These are phyloP conservation scores for Chrysotoxum bicinctum DNA, from an alignment of 2,888 invertebrate genomes.

Conservation along the genomic window DNA sequence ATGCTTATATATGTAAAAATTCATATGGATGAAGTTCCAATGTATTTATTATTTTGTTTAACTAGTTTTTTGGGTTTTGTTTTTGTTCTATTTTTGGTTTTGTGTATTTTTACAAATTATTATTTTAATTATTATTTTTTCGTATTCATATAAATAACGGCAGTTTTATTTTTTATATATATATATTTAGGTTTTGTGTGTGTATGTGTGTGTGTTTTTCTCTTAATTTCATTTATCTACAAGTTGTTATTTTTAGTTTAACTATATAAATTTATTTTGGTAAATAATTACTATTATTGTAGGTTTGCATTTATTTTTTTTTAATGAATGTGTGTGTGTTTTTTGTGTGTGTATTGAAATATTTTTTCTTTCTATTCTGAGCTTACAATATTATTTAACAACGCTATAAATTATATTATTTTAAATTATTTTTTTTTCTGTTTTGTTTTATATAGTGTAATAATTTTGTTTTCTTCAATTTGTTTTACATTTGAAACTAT, in stretches of 20 bases:
- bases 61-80: slow-evolving; percentile 25
- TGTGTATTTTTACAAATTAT: slow-evolving; percentile 16
- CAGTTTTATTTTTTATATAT: slow-evolving; percentile 63
- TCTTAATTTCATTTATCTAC: slow-evolving; percentile 72
- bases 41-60: slow-evolving; percentile 57
- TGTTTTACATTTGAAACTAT: slow-evolving; percentile 74
- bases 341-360: slow-evolving; percentile 22
- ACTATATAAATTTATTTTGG: slow-evolving; percentile 71
- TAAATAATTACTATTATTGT: slow-evolving; percentile 73
- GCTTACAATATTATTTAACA: slow-evolving; percentile 73
- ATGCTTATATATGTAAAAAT: slow-evolving; percentile 59
- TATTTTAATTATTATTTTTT: slow-evolving; percentile 61
- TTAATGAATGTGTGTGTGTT: slow-evolving; percentile 54
- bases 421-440: slow-evolving; percentile 62
- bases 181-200: slow-evolving; percentile 56
- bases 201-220: slow-evolving; percentile 14
- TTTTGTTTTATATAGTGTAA: slow-evolving; percentile 73
- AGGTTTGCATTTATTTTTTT: slow-evolving; percentile 41
- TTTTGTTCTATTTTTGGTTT: slow-evolving; percentile 2
- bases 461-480: slow-evolving; percentile 21
- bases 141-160: slow-evolving; percentile 73
- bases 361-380: slow-evolving; percentile 27
- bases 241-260: slow-evolving; percentile 58
- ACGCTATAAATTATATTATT: slow-evolving; percentile 71
- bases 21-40: slow-evolving; percentile 64